These are phyloP conservation scores for Piprites chloris DNA, from an alignment of 2,113 vertebrate species.

Conservation along the genomic window DNA sequence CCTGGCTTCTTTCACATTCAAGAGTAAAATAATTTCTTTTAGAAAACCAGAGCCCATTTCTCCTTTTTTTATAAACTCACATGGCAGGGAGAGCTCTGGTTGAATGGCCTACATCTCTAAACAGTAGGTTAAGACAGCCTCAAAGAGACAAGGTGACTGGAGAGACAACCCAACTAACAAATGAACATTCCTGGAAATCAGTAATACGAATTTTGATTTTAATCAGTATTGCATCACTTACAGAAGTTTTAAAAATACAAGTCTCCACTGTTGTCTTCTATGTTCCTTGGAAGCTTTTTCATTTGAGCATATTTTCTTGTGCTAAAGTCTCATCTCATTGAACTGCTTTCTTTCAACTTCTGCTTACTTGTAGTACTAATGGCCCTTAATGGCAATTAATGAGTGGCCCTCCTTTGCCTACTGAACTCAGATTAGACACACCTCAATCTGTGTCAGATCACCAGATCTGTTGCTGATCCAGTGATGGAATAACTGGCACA, in stretches of 20 bases:
- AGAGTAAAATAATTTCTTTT: not conserved
- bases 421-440: not conserved
- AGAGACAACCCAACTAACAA: not conserved
- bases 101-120: not conserved
- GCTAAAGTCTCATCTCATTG: not conserved
- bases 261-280: not conserved
- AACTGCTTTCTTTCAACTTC: not conserved
- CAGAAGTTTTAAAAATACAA: not conserved
- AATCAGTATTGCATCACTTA: not conserved
- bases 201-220: not conserved
- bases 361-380: not conserved
- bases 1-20: not conserved
- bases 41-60: not conserved
- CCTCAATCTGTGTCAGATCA: not conserved
- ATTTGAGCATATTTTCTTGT: not conserved
- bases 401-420: not conserved
- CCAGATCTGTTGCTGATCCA: not conserved
- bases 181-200: not conserved
- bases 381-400: not conserved
- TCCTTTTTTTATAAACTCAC: not conserved
- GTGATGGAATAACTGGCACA: not conserved
- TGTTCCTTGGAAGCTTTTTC: not conserved
- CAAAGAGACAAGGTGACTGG: not conserved
- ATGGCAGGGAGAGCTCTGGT: not conserved
- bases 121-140: not conserved